phyloP scores from a whole-genome alignment of 2,888 invertebrate species.

The Odontothrips loti region DNA sequence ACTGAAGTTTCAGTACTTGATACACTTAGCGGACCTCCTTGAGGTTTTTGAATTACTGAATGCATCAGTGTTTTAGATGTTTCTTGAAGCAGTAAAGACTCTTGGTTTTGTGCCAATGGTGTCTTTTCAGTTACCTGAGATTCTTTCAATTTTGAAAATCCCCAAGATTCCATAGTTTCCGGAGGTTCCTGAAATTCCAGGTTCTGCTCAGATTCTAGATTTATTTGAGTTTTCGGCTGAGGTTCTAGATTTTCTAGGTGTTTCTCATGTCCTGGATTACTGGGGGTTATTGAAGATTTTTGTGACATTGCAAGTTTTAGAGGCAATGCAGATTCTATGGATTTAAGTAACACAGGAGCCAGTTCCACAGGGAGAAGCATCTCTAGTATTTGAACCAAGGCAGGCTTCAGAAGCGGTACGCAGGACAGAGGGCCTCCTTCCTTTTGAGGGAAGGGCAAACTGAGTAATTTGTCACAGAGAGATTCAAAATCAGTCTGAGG shows the following conservation, averaged over 20 bases:
- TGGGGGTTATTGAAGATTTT: background rate
- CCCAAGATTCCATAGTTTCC: too few relatives aligned
- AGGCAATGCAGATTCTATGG: constrained; percentile 38
- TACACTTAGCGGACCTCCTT: too few relatives aligned
- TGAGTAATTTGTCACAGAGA: constrained; percentile 3
- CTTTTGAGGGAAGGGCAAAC: background rate
- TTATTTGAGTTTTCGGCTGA: background rate
- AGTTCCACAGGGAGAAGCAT: background rate
- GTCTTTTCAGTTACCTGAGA: too few relatives aligned
- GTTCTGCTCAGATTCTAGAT: background rate
- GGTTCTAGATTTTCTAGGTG: background rate
- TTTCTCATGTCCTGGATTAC: background rate
- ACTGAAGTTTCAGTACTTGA: too few relatives aligned
- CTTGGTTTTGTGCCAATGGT: too few relatives aligned
- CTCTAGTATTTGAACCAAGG: constrained; percentile 34
- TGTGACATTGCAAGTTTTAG: background rate
- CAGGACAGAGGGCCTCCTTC: background rate
- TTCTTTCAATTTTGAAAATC: too few relatives aligned
- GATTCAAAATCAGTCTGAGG: background rate
- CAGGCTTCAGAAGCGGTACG: constrained; percentile 33
- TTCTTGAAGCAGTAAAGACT: too few relatives aligned
- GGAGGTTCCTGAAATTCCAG: background rate
- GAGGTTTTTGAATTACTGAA: too few relatives aligned
- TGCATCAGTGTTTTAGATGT: too few relatives aligned
- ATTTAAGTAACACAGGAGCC: too few relatives aligned